Percentiles rank a stretch among this genome's conserved stretches.
phyloP scores from a whole-genome alignment of 2,888 invertebrate species.

The Phlogophora meticulosa region DNA sequence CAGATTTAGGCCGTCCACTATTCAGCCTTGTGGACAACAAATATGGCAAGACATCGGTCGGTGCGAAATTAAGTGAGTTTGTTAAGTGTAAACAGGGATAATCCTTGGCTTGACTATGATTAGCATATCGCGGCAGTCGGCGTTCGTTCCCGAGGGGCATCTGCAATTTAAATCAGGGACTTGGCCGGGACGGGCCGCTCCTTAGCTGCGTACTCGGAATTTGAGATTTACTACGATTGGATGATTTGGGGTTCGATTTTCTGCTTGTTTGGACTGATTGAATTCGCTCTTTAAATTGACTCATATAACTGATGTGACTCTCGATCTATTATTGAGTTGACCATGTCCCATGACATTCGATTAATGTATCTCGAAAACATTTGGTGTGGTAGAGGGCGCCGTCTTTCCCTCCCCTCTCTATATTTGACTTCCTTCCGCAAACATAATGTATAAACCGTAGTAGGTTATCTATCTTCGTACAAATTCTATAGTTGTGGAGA shows the following conservation, averaged over 20 bases:
- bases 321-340: constrained; percentile 58
- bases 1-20: constrained; percentile 63
- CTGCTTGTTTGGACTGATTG: constrained; percentile 89
- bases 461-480: constrained; percentile 78
- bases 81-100: constrained; percentile 91
- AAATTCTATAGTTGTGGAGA: constrained; percentile 81
- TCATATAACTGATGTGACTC: constrained; percentile 73
- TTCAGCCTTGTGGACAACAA: constrained; percentile 70
- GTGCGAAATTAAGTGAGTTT: constrained; percentile 90
- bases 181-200: constrained; percentile 88
- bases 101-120: constrained; percentile 91
- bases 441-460: constrained; percentile 67
- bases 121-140: constrained; percentile 91
- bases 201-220: constrained; percentile 88
- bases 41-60: constrained; percentile 86
- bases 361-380: constrained; percentile 15
- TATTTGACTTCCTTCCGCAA: constrained; percentile 55
- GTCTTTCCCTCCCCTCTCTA: constrained; percentile 31
- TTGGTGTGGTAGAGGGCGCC: constrained; percentile 1
- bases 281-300: constrained; percentile 85
- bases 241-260: constrained; percentile 90
- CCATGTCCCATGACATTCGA: constrained; percentile 24
- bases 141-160: constrained; percentile 87
- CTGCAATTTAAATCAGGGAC: constrained; percentile 91
- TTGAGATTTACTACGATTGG: constrained; percentile 89